Conservation (phyloP, 2,888 invertebrate species). For the Philaethria dido region DNA sequence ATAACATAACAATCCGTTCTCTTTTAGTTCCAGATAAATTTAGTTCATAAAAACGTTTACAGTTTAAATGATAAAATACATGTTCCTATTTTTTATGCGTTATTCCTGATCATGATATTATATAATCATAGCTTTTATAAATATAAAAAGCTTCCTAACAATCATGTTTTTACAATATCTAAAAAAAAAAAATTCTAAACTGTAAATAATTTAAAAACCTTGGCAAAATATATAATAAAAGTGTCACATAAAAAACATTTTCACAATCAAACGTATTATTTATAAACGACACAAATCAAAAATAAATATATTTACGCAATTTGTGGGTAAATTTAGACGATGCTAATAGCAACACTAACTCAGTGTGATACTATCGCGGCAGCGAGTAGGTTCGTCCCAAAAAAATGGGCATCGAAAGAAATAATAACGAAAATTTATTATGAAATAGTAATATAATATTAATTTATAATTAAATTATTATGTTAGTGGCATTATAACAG, state of each 20-base stretch:
- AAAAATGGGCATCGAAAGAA: conserved; percentile 45
- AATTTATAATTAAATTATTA: conserved; percentile 58
- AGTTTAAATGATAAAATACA: too few species aligned
- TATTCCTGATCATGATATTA: too few species aligned
- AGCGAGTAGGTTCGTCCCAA: conserved; percentile 45
- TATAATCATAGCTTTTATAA: too few species aligned
- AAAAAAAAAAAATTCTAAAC: background rate
- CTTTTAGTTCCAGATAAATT: too few species aligned
- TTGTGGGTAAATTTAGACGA: conserved; percentile 32
- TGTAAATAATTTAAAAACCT: background rate
- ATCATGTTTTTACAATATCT: background rate
- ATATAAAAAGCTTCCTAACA: background rate
- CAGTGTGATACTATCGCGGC: conserved; percentile 56
- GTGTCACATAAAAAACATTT: background rate
- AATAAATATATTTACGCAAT: conserved; percentile 30
- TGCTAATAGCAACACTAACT: conserved; percentile 37
- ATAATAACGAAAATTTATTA: conserved; percentile 57
- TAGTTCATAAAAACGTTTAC: too few species aligned
- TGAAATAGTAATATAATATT: conserved; percentile 56
- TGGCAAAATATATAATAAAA: background rate
- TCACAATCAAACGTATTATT: conserved; percentile 14
- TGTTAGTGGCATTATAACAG: conserved; percentile 70
- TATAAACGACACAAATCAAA: conserved; percentile 23
- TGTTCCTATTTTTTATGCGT: too few species aligned
- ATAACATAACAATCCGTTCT: too few species aligned